A percentile compares a stretch with the other conserved stretches of the same genome.
Conservation (phyloP, 1,140 invertebrate species). For the Drosophila lacteicornis region DNA sequence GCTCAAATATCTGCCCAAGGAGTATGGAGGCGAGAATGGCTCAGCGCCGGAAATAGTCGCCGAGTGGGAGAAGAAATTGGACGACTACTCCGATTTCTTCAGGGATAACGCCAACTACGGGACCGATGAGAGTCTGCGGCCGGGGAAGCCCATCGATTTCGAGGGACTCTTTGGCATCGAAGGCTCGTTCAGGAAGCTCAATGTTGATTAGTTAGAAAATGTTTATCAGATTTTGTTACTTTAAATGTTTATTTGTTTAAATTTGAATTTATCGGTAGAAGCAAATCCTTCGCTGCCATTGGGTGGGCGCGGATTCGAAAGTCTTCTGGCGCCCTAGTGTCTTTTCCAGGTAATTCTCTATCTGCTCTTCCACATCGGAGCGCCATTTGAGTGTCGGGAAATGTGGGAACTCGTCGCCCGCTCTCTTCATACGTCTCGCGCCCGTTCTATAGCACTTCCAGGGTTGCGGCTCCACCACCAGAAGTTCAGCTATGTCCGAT, state of each 20-base stretch:
- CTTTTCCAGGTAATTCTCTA: slow-evolving; percentile 87
- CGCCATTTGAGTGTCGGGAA: slow-evolving; percentile 87
- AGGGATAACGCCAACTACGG: slow-evolving; percentile 86
- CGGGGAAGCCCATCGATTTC: slow-evolving; percentile 87
- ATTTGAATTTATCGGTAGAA: slow-evolving; percentile 60
- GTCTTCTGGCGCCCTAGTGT: slow-evolving; percentile 86
- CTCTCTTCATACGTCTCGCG: slow-evolving; percentile 88
- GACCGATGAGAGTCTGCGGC: slow-evolving; percentile 87
- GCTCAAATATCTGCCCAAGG: slow-evolving; percentile 86
- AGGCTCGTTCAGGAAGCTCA: slow-evolving; percentile 75
- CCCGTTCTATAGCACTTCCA: slow-evolving; percentile 93
- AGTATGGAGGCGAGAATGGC: slow-evolving; percentile 87
- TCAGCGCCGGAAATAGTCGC: slow-evolving; percentile 85
- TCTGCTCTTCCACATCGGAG: slow-evolving; percentile 87
- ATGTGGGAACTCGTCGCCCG: slow-evolving; percentile 87
- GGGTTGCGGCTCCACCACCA: slow-evolving; percentile 92
- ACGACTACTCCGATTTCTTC: slow-evolving; percentile 87
- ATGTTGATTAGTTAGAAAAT: slow-evolving; percentile 57
- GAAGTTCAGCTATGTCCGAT: slow-evolving; percentile 85
- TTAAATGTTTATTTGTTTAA: neutral
- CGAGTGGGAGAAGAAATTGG: slow-evolving; percentile 86
- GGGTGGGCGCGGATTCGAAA: slow-evolving; percentile 86
- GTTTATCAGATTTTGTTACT: neutral
- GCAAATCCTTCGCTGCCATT: slow-evolving; percentile 89
- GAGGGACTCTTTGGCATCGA: slow-evolving; percentile 81